phyloP scores from a whole-genome alignment of 2,113 vertebrate genomes.

The Pithys albifrons region DNA sequence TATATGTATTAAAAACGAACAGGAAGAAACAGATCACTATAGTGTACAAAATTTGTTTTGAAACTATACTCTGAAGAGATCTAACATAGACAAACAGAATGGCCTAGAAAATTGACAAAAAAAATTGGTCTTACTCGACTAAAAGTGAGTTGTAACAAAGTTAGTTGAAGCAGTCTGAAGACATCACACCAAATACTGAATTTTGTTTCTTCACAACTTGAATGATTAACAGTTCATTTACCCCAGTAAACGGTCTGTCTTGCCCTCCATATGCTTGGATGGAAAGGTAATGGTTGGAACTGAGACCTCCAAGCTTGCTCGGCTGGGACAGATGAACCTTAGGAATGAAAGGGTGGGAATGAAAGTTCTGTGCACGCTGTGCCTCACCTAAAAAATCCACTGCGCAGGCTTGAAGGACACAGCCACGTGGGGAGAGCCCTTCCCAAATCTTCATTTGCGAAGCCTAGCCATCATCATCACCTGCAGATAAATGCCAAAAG shows the following conservation, averaged over 20 bases:
- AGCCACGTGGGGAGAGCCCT: too few species aligned
- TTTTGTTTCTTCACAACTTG: neutral
- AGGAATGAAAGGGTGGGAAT: too few species aligned
- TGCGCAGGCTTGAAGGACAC: too few species aligned
- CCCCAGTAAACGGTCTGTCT: neutral
- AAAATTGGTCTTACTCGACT: neutral
- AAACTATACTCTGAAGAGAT: neutral
- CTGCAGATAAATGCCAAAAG: neutral
- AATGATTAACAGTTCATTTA: neutral
- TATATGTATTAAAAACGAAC: neutral
- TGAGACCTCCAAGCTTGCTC: neutral
- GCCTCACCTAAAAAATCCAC: too few species aligned
- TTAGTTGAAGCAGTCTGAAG: neutral
- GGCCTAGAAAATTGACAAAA: neutral
- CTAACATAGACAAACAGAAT: neutral
- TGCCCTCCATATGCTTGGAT: neutral
- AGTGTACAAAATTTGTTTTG: neutral
- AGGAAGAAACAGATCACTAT: neutral
- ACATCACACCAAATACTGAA: neutral
- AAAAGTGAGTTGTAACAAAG: neutral
- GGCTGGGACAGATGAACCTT: too few species aligned
- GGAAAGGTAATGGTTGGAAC: neutral
- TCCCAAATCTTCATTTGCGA: too few species aligned
- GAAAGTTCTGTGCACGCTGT: too few species aligned
- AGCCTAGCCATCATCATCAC: too few species aligned